Evolutionary conservation across 2,888 invertebrate species (phyloP).

Genomic region (Hemicrepidius hirtus): DNA sequence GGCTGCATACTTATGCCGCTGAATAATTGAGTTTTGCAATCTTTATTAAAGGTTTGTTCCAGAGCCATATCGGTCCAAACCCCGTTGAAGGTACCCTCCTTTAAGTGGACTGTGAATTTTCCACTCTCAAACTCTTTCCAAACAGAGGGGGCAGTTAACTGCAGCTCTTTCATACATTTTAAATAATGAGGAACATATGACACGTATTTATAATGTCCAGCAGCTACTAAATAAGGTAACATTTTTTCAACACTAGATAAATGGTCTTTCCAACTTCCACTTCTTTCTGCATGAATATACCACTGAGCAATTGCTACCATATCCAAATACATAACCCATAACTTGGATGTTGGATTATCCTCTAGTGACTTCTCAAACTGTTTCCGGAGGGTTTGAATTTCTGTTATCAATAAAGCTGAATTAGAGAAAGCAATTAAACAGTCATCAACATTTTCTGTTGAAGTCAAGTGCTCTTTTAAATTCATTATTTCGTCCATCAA

Average conservation of each 20-base stretch:
- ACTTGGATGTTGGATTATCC: neutral
- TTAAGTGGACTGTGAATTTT: neutral
- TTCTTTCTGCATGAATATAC: conserved; percentile 8
- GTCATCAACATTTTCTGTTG: neutral
- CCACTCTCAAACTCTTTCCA: neutral
- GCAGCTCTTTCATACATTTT: neutral
- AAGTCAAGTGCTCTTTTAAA: neutral
- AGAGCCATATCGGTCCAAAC: neutral
- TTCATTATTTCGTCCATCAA: neutral
- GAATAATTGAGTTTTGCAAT: neutral
- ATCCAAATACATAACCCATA: neutral
- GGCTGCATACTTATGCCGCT: neutral
- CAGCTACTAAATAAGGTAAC: conserved; percentile 30
- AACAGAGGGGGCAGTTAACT: neutral
- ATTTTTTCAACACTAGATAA: conserved; percentile 34
- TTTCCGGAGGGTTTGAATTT: neutral
- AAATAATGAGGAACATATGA: neutral
- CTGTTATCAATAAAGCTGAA: neutral
- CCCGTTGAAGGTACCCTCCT: neutral
- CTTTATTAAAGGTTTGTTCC: neutral
- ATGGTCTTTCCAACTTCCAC: conserved; percentile 1
- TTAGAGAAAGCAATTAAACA: neutral
- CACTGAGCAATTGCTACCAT: conserved; percentile 18
- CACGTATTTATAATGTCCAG: too few species aligned
- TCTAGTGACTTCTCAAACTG: neutral